These are phyloP conservation scores for Coelogynopora nodosa DNA, from an alignment of 2,888 invertebrate genomes.

Conservation along the genomic window DNA sequence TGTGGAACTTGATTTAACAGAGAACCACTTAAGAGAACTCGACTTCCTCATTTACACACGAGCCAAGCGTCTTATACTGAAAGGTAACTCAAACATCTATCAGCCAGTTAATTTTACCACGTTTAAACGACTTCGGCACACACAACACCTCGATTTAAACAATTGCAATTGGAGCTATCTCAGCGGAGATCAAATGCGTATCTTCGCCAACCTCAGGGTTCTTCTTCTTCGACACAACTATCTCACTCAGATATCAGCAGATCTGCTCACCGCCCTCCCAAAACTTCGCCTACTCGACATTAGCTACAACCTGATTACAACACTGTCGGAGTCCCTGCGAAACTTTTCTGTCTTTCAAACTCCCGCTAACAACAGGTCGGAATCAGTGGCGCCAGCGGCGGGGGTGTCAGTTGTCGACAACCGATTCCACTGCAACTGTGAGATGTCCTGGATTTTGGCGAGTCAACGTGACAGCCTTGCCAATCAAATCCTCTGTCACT, in stretches of 20 bases:
- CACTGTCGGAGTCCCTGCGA: background rate
- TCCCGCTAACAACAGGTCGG: background rate
- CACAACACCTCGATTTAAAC: background rate
- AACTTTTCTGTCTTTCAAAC: background rate
- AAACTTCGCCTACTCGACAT: background rate
- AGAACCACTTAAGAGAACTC: background rate
- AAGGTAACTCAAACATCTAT: background rate
- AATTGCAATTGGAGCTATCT: background rate
- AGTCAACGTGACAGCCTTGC: background rate
- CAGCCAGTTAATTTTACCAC: background rate
- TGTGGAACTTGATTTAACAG: background rate
- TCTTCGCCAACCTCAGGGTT: background rate
- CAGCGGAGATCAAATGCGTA: background rate
- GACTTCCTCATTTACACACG: background rate
- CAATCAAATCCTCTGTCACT: background rate
- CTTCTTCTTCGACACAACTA: background rate
- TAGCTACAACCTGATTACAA: background rate
- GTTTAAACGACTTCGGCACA: background rate
- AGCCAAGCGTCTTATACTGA: background rate
- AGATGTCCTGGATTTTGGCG: background rate
- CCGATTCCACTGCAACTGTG: constrained; percentile 2
- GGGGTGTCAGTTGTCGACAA: background rate
- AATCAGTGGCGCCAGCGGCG: background rate
- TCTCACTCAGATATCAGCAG: background rate
- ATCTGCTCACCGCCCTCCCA: background rate